phyloP scores from a whole-genome alignment of 2,113 vertebrate genomes.

The Trochalopteron elliotii region DNA sequence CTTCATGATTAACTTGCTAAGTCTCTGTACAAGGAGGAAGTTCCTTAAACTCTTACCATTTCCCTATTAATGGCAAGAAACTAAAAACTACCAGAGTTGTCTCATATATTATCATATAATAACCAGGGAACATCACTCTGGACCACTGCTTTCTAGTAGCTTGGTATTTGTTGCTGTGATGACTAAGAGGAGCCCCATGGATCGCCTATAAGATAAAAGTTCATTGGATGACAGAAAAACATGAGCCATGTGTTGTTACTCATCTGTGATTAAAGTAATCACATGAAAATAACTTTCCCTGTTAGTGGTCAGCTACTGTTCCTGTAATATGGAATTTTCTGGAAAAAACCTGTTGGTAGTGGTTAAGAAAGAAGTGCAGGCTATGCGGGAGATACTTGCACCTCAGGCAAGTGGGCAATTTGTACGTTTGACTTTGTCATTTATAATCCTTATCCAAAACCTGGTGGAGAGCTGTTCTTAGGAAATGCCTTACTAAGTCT shows the following conservation, averaged over 20 bases:
- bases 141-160: background rate
- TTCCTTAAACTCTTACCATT: background rate
- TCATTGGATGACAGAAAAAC: background rate
- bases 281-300: background rate
- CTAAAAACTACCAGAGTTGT: background rate
- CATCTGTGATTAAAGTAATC: background rate
- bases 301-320: background rate
- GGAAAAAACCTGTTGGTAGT: background rate
- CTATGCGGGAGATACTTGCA: background rate
- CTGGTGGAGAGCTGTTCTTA: background rate
- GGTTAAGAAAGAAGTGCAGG: background rate
- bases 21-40: background rate
- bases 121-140: background rate
- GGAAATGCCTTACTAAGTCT: background rate
- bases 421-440: rapidly evolving
- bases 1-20: background rate
- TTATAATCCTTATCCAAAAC: background rate
- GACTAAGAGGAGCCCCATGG: background rate
- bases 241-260: background rate
- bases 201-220: background rate
- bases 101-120: background rate
- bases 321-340: background rate
- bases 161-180: background rate
- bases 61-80: background rate
- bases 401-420: background rate